Base-by-base conservation (phyloP, 2,797 vertebrate genomes). In the Linurgus olivaceus region DNA sequence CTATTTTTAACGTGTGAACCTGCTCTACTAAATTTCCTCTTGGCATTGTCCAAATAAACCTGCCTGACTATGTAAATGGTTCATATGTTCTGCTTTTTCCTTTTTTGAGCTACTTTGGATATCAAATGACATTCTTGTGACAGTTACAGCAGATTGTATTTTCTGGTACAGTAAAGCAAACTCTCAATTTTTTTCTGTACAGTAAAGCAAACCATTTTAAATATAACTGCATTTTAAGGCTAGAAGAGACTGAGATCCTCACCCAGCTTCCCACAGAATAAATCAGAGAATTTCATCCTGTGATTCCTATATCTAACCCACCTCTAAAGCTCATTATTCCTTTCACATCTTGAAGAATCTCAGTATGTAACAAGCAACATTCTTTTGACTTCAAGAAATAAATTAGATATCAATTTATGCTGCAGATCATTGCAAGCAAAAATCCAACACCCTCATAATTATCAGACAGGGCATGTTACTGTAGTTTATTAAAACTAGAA, bases 1-100 rank as follows among this genome's bases (percentile, higher is more conserved):
- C 78, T 96, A 90, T 88, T 95, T 95, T 86, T 91, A 91, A 88
- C 63, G 66, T 52, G 82, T 55, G 59, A 96, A 78, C 68, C 45
- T 52, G 59, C 70, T 90, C 44, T 20, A 52, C 37, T 89, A 57
- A 38, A 42, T 35, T 84, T 88, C 52, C 24, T 75, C 70, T 74
- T 51, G 70, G 44, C n/a, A 57, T 68, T 86, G 66, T 92, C 90
- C 86, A 90, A 72, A 88, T 61, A 81, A 79, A 89, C 62, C 38
- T 45, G 38, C 52, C 62, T 75, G 83, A 78, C 50, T 78, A 91
- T 57, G 25, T 45, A 86, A 79, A 70, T 54, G 44, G 57, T 67
- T 94, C 47, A 18, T 58, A 63, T 73, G 51, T 58, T 83, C 71
- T 81, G 35, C 38, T 82, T 82, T 91, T 89, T 68, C 19, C 50